phyloP scores from a whole-genome alignment of 1,140 invertebrate species.

The Lordiphosa clarofinis region DNA sequence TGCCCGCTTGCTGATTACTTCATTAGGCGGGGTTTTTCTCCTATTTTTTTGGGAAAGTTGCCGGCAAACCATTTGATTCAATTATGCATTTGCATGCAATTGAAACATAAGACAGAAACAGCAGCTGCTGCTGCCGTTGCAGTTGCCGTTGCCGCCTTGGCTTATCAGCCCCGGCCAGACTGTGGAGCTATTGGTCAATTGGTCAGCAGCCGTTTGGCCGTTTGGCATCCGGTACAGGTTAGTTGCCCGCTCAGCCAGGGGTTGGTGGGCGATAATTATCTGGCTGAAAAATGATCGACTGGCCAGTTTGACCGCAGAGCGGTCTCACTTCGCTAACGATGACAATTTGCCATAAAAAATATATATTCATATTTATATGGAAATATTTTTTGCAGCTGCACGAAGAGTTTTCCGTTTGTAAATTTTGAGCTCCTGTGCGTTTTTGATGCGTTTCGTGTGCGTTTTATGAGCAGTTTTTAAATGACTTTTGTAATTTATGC shows the following conservation, averaged over 20 bases:
- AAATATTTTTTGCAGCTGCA: constrained; percentile 47
- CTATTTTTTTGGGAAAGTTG: constrained; percentile 12
- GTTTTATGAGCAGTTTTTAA: constrained; percentile 28
- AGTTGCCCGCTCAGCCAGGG: constrained; percentile 30
- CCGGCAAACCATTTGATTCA: constrained; percentile 56
- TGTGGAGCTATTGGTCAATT: constrained; percentile 55
- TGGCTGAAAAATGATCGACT: constrained; percentile 67
- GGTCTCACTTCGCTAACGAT: constrained; percentile 58
- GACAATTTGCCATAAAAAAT: constrained; percentile 48
- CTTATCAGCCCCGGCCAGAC: constrained; percentile 34
- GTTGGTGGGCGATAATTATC: constrained; percentile 73
- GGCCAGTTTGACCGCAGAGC: constrained; percentile 34
- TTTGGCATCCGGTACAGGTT: constrained; percentile 43
- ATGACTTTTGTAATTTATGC: constrained; percentile 40
- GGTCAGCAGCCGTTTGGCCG: constrained; percentile 44
- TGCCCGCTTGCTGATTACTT: constrained; percentile 68
- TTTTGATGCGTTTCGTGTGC: constrained; percentile 40
- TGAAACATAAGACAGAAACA: constrained; percentile 49
- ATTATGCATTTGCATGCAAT: constrained; percentile 74
- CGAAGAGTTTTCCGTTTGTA: background rate
- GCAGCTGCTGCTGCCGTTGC: constrained; percentile 22
- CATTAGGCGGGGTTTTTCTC: constrained; percentile 53
- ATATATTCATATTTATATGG: constrained; percentile 16
- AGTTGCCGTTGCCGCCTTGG: constrained; percentile 21
- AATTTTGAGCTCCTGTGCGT: constrained; percentile 25